phyloP scores from a whole-genome alignment of 2,113 vertebrate genomes.

The Calypte anna region DNA sequence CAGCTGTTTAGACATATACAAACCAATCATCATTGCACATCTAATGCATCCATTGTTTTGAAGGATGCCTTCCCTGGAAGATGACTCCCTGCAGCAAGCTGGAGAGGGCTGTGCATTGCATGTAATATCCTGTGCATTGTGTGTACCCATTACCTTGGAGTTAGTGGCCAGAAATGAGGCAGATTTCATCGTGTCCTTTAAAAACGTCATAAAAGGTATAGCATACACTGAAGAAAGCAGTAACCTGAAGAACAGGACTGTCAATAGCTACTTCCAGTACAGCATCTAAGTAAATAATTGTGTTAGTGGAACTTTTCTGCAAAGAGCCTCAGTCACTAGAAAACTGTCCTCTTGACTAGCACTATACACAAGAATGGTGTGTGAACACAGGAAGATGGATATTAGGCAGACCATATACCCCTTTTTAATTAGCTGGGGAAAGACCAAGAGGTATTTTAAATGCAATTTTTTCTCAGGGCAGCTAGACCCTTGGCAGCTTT shows the following conservation, averaged over 20 bases:
- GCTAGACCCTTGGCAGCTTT: background rate
- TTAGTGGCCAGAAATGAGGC: background rate
- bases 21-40: background rate
- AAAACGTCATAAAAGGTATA: background rate
- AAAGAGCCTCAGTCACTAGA: background rate
- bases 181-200: background rate
- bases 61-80: accelerated
- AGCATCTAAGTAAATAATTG: background rate
- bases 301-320: background rate
- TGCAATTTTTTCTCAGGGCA: background rate
- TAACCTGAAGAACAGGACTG: background rate
- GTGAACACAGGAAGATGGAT: background rate
- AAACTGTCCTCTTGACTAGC: background rate
- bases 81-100: background rate
- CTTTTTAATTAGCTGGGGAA: background rate
- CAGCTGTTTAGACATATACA: background rate
- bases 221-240: background rate
- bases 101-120: background rate
- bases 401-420: background rate
- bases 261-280: background rate
- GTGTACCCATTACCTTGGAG: background rate
- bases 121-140: background rate
- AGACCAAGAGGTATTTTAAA: background rate
- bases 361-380: background rate
- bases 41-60: background rate